Evolutionary conservation across 1,140 invertebrate genomes (phyloP).

Genomic region (Drosophila pruinosa): DNA sequence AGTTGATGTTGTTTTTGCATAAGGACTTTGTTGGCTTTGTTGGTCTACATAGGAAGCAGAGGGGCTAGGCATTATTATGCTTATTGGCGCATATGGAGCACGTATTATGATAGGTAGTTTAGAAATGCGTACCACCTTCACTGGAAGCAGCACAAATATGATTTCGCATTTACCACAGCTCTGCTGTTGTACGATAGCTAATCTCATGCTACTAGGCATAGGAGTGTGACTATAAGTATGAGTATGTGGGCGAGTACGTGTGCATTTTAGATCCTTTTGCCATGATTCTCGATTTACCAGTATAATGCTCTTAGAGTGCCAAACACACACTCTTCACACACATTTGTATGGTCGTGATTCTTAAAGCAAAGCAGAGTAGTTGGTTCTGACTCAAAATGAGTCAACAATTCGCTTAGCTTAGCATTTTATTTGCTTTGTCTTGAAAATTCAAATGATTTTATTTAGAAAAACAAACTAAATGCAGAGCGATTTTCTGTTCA

Average conservation of each 20-base stretch:
- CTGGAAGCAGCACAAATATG: neutral
- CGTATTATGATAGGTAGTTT: slow-evolving; percentile 57
- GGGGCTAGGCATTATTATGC: slow-evolving; percentile 48
- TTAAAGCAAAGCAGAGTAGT: slow-evolving; percentile 2
- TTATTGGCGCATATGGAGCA: slow-evolving; percentile 61
- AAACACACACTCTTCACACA: neutral
- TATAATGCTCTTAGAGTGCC: slow-evolving; percentile 10
- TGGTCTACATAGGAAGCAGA: slow-evolving; percentile 11
- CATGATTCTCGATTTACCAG: slow-evolving; percentile 34
- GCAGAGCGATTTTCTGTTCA: too few species aligned
- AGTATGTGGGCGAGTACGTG: slow-evolving; percentile 4
- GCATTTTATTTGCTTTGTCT: neutral
- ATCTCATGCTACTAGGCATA: slow-evolving; percentile 1
- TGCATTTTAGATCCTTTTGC: neutral
- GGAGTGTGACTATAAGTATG: neutral
- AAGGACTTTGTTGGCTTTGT: slow-evolving; percentile 36
- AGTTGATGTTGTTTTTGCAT: slow-evolving; percentile 11
- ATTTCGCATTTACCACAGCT: slow-evolving; percentile 19
- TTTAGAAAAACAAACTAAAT: neutral
- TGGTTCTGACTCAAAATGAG: neutral
- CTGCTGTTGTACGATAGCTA: slow-evolving; percentile 9
- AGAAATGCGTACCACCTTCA: slow-evolving; percentile 6
- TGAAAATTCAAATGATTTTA: neutral
- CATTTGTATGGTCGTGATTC: neutral
- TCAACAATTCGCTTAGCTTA: slow-evolving; percentile 12